Evolutionary conservation across 2,888 invertebrate species (phyloP), one percentile per base, ranked within the genome.

Genomic region (Eumerus sabulonum): DNA sequence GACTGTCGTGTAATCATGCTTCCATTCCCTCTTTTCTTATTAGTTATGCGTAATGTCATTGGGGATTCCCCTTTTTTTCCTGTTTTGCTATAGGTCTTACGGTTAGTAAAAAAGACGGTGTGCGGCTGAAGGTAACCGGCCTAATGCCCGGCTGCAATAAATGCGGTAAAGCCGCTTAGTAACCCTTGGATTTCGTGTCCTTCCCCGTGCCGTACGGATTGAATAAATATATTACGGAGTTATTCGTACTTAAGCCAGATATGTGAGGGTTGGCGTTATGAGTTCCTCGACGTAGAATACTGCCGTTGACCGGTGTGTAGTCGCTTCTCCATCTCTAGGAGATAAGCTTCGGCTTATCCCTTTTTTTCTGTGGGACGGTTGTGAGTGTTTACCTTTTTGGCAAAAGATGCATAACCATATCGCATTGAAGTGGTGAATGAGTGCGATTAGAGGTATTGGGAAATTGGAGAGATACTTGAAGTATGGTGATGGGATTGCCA

Each of bases 1-100:
- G 27, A 27, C 27, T 27, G 2, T 27, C 27, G 27, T 27, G 27
- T 7, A 1, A 11, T 40, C 40, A 40, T 11, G 40, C 51, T 38
- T 9, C 42, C 35, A 19, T 36, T 35, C 42, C 57, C 47, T 50
- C 62, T 36, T 74, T 57, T 54, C 62, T 68, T 70, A 74, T 74
- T 79, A 79, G 74, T 70, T 74, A 70, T 79, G 64, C 79, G 74
- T 79, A 74, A 70, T 79, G 64, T 60, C 60, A 68, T 79, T 76
- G 76, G 27, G 2, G 27, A 7, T 27, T 27, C 7, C 27, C 7
- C 7, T 27, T 27, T 57, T 60, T 66, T 60, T 18, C n/a, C n/a
- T n/a, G n/a, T n/a, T n/a, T n/a, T n/a, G n/a, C n/a, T n/a, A n/a
- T n/a, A n/a, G n/a, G n/a, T n/a, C n/a, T n/a, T n/a, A n/a, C n/a